Conservation (phyloP, 2,113 vertebrate species). For the Platysternon megacephalum region DNA sequence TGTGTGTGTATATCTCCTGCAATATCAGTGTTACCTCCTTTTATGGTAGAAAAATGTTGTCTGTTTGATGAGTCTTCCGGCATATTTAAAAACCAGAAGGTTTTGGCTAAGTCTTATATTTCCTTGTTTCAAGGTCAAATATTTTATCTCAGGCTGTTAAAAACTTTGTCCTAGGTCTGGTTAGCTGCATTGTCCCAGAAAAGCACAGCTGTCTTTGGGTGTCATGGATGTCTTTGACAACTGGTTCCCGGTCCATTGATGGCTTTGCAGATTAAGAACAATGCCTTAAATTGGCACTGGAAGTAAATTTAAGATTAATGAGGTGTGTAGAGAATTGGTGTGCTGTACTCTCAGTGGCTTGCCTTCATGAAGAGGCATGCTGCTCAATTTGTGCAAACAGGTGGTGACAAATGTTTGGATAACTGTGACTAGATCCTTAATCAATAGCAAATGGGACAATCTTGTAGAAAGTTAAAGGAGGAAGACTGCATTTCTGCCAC, state of each 20-base stretch:
- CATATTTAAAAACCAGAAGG: neutral
- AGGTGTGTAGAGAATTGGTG: rapidly evolving
- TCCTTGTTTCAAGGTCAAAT: neutral
- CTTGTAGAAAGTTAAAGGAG: neutral
- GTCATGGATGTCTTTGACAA: neutral
- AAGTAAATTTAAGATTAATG: neutral
- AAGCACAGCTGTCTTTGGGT: rapidly evolving
- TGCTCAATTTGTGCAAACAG: neutral
- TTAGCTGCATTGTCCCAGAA: neutral
- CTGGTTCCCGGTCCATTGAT: neutral
- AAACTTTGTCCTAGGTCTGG: rapidly evolving
- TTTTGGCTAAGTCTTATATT: neutral
- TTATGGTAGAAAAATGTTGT: rapidly evolving
- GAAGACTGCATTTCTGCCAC: neutral
- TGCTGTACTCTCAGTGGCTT: neutral
- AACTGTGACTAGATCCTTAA: neutral
- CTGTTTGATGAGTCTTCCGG: neutral
- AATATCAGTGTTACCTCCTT: neutral
- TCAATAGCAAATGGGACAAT: neutral
- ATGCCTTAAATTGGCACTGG: neutral
- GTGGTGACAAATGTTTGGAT: neutral
- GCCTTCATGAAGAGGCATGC: neutral
- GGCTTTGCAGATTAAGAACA: neutral
- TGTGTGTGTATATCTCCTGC: neutral
- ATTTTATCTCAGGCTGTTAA: neutral